Percentiles rank a stretch among this genome's conserved stretches.
Conservation (phyloP, 1,140 invertebrate species). For the Drosophila asahinai region DNA sequence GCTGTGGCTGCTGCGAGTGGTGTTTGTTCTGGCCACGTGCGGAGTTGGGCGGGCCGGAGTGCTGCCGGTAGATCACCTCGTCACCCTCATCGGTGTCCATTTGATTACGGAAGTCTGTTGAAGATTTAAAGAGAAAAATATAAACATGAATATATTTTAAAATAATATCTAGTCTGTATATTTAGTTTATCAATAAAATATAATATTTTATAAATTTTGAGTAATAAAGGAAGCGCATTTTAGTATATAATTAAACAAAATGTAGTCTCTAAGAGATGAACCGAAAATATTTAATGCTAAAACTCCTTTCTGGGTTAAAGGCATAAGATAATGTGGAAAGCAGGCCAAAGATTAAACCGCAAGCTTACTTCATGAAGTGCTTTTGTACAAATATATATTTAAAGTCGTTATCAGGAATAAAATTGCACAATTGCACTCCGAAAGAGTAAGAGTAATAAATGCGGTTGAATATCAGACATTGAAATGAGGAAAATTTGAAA, state of each 20-base stretch:
- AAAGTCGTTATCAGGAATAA: background rate
- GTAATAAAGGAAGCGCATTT: too few species aligned
- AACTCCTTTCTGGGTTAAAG: background rate
- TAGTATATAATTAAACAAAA: too few species aligned
- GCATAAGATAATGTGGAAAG: background rate
- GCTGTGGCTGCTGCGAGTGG: constrained; percentile 50
- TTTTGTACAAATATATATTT: background rate
- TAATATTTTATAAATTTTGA: too few species aligned
- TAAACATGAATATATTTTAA: too few species aligned
- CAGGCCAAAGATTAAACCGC: background rate
- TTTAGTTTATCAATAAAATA: background rate
- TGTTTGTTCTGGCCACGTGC: constrained; percentile 47
- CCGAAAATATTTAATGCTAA: too few species aligned
- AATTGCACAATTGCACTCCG: background rate
- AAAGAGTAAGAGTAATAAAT: background rate
- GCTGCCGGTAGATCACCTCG: constrained; percentile 76
- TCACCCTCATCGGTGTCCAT: constrained; percentile 80
- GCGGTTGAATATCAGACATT: background rate
- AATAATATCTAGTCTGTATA: background rate
- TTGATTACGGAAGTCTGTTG: constrained; percentile 76
- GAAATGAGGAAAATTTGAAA: background rate
- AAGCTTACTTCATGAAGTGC: background rate
- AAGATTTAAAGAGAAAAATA: background rate
- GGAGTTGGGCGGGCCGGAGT: constrained; percentile 25
- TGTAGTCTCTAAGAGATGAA: too few species aligned